Evolutionary conservation across 2,888 invertebrate species (phyloP).

Genomic region (Nomada ferruginata): DNA sequence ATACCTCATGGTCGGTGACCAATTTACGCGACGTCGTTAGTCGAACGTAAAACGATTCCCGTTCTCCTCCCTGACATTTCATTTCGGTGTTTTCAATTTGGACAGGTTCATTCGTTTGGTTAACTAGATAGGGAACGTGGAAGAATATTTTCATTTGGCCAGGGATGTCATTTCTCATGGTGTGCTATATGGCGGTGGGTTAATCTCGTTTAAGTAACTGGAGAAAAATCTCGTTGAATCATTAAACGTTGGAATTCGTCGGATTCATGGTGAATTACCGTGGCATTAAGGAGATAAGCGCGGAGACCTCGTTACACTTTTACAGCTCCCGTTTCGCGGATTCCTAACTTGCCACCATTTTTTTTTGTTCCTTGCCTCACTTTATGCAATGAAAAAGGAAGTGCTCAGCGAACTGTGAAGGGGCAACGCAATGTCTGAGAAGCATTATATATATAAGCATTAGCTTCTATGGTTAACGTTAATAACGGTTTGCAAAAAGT

Average conservation of each 20-base stretch:
- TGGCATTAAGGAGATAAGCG: not conserved
- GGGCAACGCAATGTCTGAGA: not conserved
- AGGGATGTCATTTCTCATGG: not conserved
- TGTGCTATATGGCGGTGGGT: slow-evolving; percentile 10
- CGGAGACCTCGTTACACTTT: slow-evolving; percentile 13
- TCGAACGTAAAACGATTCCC: not conserved
- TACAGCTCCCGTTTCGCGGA: not conserved
- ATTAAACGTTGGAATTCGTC: not conserved
- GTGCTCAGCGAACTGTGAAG: slow-evolving; percentile 20
- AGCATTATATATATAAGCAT: not conserved
- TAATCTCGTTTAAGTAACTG: not conserved
- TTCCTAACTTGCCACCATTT: slow-evolving; percentile 4
- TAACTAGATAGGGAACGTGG: slow-evolving; percentile 20
- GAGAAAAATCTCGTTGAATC: not conserved
- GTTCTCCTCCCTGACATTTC: slow-evolving; percentile 3
- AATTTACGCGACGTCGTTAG: slow-evolving; percentile 14
- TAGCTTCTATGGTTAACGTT: not conserved
- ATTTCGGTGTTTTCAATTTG: slow-evolving; percentile 4
- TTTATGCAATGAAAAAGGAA: not conserved
- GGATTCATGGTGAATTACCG: not conserved
- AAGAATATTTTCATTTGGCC: not conserved
- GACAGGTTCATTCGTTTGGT: slow-evolving; percentile 15
- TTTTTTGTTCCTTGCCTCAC: not conserved
- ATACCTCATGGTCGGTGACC: not conserved
- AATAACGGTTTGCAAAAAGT: not conserved